Percentiles rank a stretch among this genome's conserved stretches.
Conservation (phyloP, 2,888 invertebrate species). For the Eumerus sabulonum region DNA sequence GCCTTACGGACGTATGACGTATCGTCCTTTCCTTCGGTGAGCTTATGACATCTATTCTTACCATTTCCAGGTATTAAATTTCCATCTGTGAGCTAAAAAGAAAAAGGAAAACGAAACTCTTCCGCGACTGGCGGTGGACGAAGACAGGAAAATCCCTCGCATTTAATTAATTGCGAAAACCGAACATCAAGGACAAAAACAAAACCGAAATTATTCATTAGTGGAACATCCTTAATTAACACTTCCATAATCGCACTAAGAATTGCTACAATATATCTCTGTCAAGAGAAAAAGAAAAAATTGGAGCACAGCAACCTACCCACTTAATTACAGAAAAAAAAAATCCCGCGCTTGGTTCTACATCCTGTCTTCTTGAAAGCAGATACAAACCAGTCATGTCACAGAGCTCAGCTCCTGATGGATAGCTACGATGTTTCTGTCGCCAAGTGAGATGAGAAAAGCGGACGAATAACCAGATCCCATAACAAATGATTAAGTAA, state of each 20-base stretch:
- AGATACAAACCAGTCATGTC: conserved; percentile 13
- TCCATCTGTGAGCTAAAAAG: background rate
- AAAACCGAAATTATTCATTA: conserved; percentile 9
- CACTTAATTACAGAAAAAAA: conserved; percentile 24
- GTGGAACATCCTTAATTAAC: conserved; percentile 31
- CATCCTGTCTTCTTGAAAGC: background rate
- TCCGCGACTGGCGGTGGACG: too few relatives aligned
- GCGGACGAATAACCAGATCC: background rate
- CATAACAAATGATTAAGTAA: conserved; percentile 57
- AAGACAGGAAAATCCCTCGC: background rate
- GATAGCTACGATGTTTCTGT: conserved; percentile 28
- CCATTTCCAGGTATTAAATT: too few relatives aligned
- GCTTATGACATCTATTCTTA: too few relatives aligned
- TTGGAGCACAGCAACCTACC: background rate
- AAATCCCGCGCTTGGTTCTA: background rate
- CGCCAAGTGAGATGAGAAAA: too few relatives aligned
- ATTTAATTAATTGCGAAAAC: conserved; percentile 5
- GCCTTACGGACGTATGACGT: too few relatives aligned
- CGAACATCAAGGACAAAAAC: background rate
- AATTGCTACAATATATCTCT: conserved; percentile 15
- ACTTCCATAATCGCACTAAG: conserved; percentile 1
- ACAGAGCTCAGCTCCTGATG: conserved; percentile 31
- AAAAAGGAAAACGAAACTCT: too few relatives aligned
- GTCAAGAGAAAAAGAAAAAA: conserved; percentile 14
- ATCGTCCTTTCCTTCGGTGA: too few relatives aligned